Conservation (phyloP, 2,797 vertebrate species). For the Crypturellus tataupa region DNA sequence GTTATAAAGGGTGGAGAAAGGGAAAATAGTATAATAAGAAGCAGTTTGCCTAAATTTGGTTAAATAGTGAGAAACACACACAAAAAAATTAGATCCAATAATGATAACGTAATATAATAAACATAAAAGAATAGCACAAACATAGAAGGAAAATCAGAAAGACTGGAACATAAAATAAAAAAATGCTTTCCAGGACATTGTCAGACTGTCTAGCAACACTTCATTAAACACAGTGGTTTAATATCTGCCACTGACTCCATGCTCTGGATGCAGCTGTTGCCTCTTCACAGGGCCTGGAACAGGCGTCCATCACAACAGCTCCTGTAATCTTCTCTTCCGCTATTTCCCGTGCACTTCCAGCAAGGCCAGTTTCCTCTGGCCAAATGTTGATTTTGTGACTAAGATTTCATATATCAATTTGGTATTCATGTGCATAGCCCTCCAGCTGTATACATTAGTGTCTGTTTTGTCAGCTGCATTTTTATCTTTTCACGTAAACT, state of each 20-base stretch:
- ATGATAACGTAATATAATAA: background rate
- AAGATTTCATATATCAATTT: background rate
- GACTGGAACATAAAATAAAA: background rate
- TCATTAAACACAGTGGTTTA: background rate
- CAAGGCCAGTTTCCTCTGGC: background rate
- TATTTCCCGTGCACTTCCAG: background rate
- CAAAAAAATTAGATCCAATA: background rate
- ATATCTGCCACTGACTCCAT: background rate
- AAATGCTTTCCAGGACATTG: background rate
- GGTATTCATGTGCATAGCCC: background rate
- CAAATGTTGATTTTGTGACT: background rate
- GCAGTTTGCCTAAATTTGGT: background rate
- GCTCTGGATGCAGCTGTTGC: background rate
- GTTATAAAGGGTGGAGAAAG: background rate
- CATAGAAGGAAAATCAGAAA: background rate
- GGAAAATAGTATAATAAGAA: background rate
- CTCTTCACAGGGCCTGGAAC: background rate
- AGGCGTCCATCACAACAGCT: background rate
- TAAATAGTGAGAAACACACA: background rate
- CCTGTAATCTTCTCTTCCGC: background rate
- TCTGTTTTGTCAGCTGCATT: background rate
- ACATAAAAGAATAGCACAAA: background rate
- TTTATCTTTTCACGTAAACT: background rate
- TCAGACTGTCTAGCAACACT: background rate
- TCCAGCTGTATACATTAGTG: background rate